Evolutionary conservation across 2,888 invertebrate genomes (phyloP).

Genomic region (Netelia virgata): DNA sequence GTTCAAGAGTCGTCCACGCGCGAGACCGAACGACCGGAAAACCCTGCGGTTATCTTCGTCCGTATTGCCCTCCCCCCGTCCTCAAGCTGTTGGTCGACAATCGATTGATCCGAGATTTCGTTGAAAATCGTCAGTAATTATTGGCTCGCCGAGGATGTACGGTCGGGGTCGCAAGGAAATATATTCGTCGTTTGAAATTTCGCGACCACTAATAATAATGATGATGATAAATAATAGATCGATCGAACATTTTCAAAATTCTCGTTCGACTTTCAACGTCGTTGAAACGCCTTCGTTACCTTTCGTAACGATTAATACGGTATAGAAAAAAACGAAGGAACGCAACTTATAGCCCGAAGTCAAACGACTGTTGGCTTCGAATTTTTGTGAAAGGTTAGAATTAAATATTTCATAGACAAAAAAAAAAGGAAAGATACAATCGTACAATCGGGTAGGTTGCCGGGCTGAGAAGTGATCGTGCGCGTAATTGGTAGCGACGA

Average conservation of each 20-base stretch:
- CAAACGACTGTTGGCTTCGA: conserved; percentile 22
- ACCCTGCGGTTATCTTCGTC: conserved; percentile 43
- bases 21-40: conserved; percentile 49
- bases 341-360: conserved; percentile 16
- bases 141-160: background rate
- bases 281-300: too few species aligned
- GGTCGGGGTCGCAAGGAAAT: background rate
- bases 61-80: background rate
- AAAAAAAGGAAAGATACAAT: conserved; percentile 6
- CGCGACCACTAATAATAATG: too few species aligned
- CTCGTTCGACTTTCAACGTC: too few species aligned
- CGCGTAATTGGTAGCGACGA: conserved; percentile 69
- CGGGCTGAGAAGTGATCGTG: conserved; percentile 61
- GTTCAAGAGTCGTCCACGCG: conserved; percentile 37
- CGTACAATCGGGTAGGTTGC: conserved; percentile 43
- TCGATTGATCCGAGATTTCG: conserved; percentile 58
- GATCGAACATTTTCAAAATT: too few species aligned
- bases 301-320: too few species aligned
- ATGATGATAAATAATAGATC: too few species aligned
- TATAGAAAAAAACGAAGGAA: background rate
- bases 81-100: conserved; percentile 12
- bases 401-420: conserved; percentile 33
- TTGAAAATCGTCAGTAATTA: conserved; percentile 14
- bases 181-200: background rate
- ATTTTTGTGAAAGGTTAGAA: conserved; percentile 25